phyloP scores from a whole-genome alignment of 2,888 invertebrate species.

The Lordiphosa fenestrarum region DNA sequence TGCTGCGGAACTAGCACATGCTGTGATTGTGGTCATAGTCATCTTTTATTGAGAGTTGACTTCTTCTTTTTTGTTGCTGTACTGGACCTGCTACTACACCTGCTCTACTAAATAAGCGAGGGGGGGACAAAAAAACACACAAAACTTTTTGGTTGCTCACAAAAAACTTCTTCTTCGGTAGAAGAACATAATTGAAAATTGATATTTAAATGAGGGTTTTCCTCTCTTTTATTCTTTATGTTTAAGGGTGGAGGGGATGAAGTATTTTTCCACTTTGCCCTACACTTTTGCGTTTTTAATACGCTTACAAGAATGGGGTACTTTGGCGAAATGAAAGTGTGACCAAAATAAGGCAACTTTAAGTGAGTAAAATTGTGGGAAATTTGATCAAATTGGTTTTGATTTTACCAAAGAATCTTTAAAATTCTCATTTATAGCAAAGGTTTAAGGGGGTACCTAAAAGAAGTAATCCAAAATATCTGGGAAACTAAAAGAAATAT shows the following conservation, averaged over 20 bases:
- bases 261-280: constrained; percentile 1
- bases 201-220: constrained; percentile 36
- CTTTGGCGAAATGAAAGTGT: background rate
- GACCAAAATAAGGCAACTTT: no score
- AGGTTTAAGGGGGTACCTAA: no score
- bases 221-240: background rate
- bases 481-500: no score
- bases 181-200: constrained; percentile 31
- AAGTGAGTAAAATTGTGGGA: no score
- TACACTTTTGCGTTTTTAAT: constrained; percentile 4
- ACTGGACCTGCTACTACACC: background rate
- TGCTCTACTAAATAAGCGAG: background rate
- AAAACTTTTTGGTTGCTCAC: constrained; percentile 1
- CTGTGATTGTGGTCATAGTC: constrained; percentile 57
- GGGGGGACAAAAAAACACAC: background rate
- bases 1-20: constrained; percentile 49
- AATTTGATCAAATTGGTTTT: no score
- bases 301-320: no score
- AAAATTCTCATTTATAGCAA: no score
- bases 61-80: constrained; percentile 9
- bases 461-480: no score
- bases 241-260: constrained; percentile 1
- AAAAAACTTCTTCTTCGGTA: background rate
- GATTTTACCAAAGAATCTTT: no score
- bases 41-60: constrained; percentile 43